Percentiles rank a stretch among this genome's conserved stretches.
Evolutionary conservation across 1,140 invertebrate species (phyloP).

Genomic region (Portunus trituberculatus): DNA sequence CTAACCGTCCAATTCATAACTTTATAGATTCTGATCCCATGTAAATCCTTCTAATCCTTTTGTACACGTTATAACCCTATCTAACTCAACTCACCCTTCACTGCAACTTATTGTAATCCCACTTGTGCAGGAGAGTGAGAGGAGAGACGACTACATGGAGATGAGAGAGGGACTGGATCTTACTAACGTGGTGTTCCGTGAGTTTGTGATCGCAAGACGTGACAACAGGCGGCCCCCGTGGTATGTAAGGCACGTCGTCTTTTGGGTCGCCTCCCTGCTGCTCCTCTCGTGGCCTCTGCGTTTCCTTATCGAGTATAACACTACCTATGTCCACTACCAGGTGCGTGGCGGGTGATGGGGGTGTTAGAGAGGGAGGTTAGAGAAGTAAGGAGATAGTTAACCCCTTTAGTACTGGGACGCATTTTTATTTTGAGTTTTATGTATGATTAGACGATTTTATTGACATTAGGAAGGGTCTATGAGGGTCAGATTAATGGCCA

Average conservation of each 20-base stretch:
- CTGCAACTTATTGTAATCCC: neutral
- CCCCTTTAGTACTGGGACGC: too few relatives aligned
- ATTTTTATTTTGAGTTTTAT: too few relatives aligned
- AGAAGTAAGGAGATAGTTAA: too few relatives aligned
- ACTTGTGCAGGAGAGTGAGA: conserved; percentile 85
- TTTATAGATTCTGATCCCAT: too few relatives aligned
- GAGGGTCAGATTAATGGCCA: too few relatives aligned
- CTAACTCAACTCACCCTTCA: too few relatives aligned
- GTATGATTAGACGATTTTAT: too few relatives aligned
- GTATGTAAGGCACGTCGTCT: conserved; percentile 86
- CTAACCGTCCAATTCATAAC: too few relatives aligned
- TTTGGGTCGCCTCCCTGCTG: conserved; percentile 89
- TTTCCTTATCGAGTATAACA: conserved; percentile 91
- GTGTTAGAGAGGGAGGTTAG: too few relatives aligned
- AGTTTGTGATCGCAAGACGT: conserved; percentile 86
- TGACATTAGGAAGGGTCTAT: too few relatives aligned
- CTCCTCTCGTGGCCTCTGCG: conserved; percentile 92
- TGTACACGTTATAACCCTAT: too few relatives aligned
- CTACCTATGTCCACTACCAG: conserved; percentile 84
- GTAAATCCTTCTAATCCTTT: too few relatives aligned
- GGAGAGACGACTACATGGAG: conserved; percentile 93
- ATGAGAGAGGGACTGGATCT: conserved; percentile 93
- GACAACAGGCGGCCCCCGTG: conserved; percentile 85
- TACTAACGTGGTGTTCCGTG: conserved; percentile 85
- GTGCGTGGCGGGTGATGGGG: neutral